Conservation (phyloP, 2,797 vertebrate species). For the Darevskia nairensis region DNA sequence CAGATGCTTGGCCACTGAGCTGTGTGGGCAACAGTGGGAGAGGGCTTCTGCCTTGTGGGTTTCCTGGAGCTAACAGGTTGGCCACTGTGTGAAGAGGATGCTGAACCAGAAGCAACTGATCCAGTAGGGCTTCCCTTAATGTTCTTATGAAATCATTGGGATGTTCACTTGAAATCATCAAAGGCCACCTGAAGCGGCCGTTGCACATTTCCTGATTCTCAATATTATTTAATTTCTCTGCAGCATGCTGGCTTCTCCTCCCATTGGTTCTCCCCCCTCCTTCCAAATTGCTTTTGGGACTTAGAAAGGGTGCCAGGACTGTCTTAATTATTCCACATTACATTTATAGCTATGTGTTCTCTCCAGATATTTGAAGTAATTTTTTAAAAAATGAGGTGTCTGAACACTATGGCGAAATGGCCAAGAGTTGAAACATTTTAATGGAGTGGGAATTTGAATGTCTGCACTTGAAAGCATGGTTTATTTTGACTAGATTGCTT, state of each 20-base stretch:
- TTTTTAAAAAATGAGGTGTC: conserved; percentile 11
- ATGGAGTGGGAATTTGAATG: conserved; percentile 63
- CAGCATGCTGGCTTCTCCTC: not conserved
- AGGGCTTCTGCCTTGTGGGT: not conserved
- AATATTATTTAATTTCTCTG: conserved; percentile 16
- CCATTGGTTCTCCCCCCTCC: not conserved
- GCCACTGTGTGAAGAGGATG: not conserved
- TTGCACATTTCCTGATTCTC: not conserved
- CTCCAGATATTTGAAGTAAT: conserved; percentile 41
- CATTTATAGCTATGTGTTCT: conserved; percentile 10
- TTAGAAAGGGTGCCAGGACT: conserved; percentile 3
- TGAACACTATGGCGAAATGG: conserved; percentile 24
- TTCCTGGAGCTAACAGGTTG: not conserved
- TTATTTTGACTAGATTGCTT: conserved; percentile 77
- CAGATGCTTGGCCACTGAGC: not conserved
- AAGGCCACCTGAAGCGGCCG: not conserved
- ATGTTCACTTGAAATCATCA: not conserved
- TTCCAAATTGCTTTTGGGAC: not conserved
- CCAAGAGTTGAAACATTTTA: conserved; percentile 51
- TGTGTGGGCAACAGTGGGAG: not conserved
- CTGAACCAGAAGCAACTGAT: not conserved
- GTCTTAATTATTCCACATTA: conserved; percentile 28
- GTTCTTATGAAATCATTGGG: not conserved
- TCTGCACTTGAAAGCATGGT: conserved; percentile 63
- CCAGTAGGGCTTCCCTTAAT: not conserved